Evolutionary conservation across 64 coral and sea anemone genomes (phyloP), one percentile per base, ranked within the genome.

Genomic region (Cladopsammia gracilis): DNA sequence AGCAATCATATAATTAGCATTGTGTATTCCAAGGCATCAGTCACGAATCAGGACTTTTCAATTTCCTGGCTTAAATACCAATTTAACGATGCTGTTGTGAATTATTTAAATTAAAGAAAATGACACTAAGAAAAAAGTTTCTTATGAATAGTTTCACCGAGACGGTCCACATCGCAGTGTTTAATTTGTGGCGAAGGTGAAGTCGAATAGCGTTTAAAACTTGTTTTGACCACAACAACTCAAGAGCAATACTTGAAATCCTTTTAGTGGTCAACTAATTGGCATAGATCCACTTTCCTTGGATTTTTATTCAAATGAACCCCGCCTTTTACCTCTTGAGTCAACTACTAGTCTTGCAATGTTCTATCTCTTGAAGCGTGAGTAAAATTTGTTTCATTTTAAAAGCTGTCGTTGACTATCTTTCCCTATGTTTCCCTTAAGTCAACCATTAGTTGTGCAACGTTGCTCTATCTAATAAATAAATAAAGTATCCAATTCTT

Each of bases 151-250:
- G 42, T 22, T 47, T 15, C 18, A 16, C 25, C 5, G 20, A n/a
- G 3, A 60, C 22, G 25, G 44, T 66, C 62, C 62, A 84, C 62
- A 50, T 84, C 20, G 48, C 10, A 42, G 65, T 79, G 25, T 79
- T 60, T 79, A 14, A 10, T 15, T 60, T 34, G 62, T 48, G 80
- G 13, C 80, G 46, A 84, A 67, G n/a, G 45, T 25, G 46, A 43
- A 68, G 62, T 43, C 43, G 62, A 84, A 51, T 65, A 47, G 10
- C 80, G 62, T 49, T 84, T 84, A 84, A 45, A 64, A 84, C 59
- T 84, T 84, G 80, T 84, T 84, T 84, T 84, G 80, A 84, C 67
- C 80, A 84, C 80, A 84, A 84, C 80, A 84, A 19, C 10, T 84
- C 62, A 84, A 84, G 80, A 19, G 45, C 62, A 84, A 84, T 84